phyloP scores from a whole-genome alignment of 53 echinoderm and acorn worm genomes.

The Zoroaster sp. region DNA sequence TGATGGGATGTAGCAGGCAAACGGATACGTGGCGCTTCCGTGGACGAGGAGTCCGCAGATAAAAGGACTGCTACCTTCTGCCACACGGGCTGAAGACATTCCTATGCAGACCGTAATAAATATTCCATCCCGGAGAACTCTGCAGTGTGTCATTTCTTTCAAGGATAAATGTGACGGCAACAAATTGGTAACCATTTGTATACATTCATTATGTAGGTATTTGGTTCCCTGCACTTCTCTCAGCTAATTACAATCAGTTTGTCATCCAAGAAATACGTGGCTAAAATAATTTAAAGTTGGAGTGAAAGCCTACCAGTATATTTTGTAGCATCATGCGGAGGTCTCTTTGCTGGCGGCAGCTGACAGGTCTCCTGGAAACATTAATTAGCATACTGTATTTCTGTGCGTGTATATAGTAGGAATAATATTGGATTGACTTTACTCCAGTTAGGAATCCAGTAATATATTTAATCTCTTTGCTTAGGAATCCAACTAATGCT shows the following conservation, averaged over 20 bases:
- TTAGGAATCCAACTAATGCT: too few relatives aligned
- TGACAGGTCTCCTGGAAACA: too few relatives aligned
- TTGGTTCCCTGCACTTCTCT: neutral
- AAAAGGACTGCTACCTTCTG: neutral
- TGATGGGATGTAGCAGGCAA: neutral
- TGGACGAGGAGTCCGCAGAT: neutral
- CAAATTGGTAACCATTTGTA: neutral
- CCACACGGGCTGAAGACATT: neutral
- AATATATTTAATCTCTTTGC: too few relatives aligned
- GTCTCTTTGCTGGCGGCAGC: too few relatives aligned
- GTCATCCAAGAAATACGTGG: neutral
- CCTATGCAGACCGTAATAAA: neutral
- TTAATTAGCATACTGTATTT: too few relatives aligned
- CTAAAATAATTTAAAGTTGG: neutral
- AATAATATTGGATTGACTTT: too few relatives aligned
- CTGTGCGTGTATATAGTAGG: too few relatives aligned
- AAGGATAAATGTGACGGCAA: neutral
- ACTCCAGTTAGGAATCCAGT: too few relatives aligned
- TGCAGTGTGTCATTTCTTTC: too few relatives aligned
- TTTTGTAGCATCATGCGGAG: too few relatives aligned
- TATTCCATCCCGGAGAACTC: neutral
- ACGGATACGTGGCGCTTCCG: neutral
- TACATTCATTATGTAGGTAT: neutral
- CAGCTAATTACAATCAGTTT: neutral
- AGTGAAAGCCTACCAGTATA: neutral